These are phyloP conservation scores for Meloidogyne floridensis DNA, from an alignment of 1,140 invertebrate species.

Conservation along the genomic window DNA sequence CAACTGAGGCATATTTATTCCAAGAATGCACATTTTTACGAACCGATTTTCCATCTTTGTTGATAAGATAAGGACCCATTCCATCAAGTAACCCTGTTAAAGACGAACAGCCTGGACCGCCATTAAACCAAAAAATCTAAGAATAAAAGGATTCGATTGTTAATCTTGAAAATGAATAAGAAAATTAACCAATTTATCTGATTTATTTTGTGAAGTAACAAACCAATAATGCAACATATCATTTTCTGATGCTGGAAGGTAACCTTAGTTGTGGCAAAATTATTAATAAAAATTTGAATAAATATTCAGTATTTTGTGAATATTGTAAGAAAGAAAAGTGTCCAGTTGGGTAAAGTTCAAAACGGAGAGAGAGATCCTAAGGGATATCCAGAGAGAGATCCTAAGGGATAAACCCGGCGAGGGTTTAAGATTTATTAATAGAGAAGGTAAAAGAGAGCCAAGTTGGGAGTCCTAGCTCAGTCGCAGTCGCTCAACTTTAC, in stretches of 20 bases:
- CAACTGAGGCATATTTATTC: conserved; percentile 53
- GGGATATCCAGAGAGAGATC: too few relatives aligned
- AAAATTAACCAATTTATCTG: conserved; percentile 45
- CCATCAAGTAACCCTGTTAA: conserved; percentile 69
- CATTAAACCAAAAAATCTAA: conserved; percentile 39
- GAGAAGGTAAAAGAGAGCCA: too few relatives aligned
- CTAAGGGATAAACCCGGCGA: too few relatives aligned
- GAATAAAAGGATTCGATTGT: neutral
- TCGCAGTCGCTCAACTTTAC: too few relatives aligned
- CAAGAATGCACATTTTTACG: conserved; percentile 66
- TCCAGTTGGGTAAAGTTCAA: too few relatives aligned
- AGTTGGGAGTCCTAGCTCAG: too few relatives aligned
- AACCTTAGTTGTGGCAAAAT: neutral
- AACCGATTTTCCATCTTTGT: conserved; percentile 57
- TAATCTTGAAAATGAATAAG: conserved; percentile 7
- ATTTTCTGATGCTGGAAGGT: conserved; percentile 6
- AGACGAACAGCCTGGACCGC: conserved; percentile 71
- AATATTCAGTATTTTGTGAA: too few relatives aligned
- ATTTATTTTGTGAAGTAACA: conserved; percentile 67
- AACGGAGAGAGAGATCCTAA: too few relatives aligned
- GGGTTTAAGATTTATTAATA: too few relatives aligned
- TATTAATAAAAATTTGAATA: neutral
- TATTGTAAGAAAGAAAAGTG: too few relatives aligned
- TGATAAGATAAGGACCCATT: conserved; percentile 69
- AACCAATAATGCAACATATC: conserved; percentile 67